A percentile compares a stretch with the other conserved stretches of the same genome.
phyloP scores from a whole-genome alignment of 2,113 vertebrate genomes.

The Fulica atra region DNA sequence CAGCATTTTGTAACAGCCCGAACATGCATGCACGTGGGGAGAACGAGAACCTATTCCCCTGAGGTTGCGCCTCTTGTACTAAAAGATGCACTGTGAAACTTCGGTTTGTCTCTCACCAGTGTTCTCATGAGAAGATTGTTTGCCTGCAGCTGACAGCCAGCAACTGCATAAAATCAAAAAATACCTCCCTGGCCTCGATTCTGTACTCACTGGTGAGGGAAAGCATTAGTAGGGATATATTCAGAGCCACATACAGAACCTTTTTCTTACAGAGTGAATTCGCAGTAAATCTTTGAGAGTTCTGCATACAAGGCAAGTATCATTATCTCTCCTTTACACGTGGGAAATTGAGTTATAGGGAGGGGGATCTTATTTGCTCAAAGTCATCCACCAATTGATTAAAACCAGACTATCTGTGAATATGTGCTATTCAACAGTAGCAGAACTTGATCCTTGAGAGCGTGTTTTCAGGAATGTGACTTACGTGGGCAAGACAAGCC shows the following conservation, averaged over 20 bases:
- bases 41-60: background rate
- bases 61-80: background rate
- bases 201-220: background rate
- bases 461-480: background rate
- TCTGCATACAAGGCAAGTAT: background rate
- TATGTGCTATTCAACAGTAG: background rate
- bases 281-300: background rate
- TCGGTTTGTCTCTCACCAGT: background rate
- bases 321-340: background rate
- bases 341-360: background rate
- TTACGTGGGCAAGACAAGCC: background rate
- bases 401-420: conserved; percentile 27
- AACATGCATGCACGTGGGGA: background rate
- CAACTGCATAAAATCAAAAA: background rate
- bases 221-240: background rate
- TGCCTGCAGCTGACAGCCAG: background rate
- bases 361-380: conserved; percentile 19
- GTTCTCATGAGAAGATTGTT: background rate
- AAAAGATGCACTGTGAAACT: background rate
- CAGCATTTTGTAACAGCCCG: background rate
- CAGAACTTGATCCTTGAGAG: background rate
- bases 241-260: background rate
- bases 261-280: background rate
- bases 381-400: background rate
- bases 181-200: background rate